phyloP scores from a whole-genome alignment of 2,888 invertebrate species.

The Theretra japonica region DNA sequence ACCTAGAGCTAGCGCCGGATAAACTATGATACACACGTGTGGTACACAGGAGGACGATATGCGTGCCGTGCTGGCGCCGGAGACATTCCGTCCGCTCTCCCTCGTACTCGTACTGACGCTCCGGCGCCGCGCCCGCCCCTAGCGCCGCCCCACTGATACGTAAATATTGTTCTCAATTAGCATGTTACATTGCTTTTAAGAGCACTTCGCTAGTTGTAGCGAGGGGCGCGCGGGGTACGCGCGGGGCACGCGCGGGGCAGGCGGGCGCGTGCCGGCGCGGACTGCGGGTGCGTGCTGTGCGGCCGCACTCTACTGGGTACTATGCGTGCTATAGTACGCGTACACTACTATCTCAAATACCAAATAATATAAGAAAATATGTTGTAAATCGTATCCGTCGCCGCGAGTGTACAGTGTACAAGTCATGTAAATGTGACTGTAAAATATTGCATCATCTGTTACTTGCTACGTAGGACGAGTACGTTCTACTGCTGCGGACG shows the following conservation, averaged over 20 bases:
- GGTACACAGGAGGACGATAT: constrained; percentile 30
- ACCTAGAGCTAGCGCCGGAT: constrained; percentile 11
- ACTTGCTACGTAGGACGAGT: constrained; percentile 17
- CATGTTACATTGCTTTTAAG: background rate
- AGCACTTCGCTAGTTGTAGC: background rate
- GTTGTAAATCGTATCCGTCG: constrained; percentile 26
- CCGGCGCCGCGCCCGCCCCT: background rate
- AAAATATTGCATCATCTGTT: constrained; percentile 25
- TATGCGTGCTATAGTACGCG: constrained; percentile 23
- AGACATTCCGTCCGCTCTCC: background rate
- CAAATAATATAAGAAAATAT: constrained; percentile 28
- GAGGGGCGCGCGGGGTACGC: background rate
- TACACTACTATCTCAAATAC: constrained; percentile 11
- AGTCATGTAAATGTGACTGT: constrained; percentile 17
- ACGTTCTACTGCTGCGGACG: background rate
- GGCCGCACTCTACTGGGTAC: constrained; percentile 9
- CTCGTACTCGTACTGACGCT: background rate
- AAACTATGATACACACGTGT: constrained; percentile 26
- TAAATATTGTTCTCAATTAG: no score
- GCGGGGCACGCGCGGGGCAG: no score
- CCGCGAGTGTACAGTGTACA: constrained; percentile 18
- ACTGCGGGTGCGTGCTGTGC: constrained; percentile 3
- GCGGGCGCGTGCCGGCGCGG: background rate
- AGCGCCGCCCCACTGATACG: background rate
- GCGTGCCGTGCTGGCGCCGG: constrained; percentile 14